A percentile compares a stretch with the other conserved stretches of the same genome.
Conservation (phyloP, 1,140 invertebrate species). For the Kradibia gibbosae region DNA sequence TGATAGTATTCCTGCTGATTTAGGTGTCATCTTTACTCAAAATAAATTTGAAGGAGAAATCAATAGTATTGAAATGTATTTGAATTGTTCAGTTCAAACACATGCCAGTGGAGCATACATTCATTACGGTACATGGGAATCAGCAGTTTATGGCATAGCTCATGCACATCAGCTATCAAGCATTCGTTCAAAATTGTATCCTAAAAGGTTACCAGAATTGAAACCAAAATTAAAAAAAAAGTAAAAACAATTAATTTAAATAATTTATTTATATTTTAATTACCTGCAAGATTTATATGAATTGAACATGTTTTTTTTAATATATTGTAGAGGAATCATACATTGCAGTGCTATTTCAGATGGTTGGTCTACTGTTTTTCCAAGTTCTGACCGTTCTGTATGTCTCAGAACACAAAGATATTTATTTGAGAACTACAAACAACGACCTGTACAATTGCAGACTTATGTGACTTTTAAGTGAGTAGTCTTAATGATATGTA, state of each 20-base stretch:
- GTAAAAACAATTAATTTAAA: slow-evolving; percentile 62
- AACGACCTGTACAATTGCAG: slow-evolving; percentile 81
- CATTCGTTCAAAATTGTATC: slow-evolving; percentile 79
- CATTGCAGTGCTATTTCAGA: slow-evolving; percentile 77
- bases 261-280: slow-evolving; percentile 6
- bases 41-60: slow-evolving; percentile 76
- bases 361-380: slow-evolving; percentile 85
- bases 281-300: not conserved
- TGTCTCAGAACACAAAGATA: slow-evolving; percentile 83
- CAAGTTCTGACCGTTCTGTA: slow-evolving; percentile 86
- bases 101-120: slow-evolving; percentile 69
- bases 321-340: slow-evolving; percentile 72
- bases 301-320: not conserved
- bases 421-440: slow-evolving; percentile 79
- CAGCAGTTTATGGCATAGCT: slow-evolving; percentile 82
- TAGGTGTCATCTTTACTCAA: slow-evolving; percentile 84
- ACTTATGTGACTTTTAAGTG: slow-evolving; percentile 76
- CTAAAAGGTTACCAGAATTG: slow-evolving; percentile 77
- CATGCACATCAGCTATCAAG: slow-evolving; percentile 76
- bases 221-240: slow-evolving; percentile 76
- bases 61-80: slow-evolving; percentile 79
- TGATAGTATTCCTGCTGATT: slow-evolving; percentile 90
- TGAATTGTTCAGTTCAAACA: slow-evolving; percentile 66
- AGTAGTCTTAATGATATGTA: slow-evolving; percentile 36
- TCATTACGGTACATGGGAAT: slow-evolving; percentile 89